These are phyloP conservation scores for Drosophila anceps DNA, from an alignment of 2,888 invertebrate species.

Conservation along the genomic window DNA sequence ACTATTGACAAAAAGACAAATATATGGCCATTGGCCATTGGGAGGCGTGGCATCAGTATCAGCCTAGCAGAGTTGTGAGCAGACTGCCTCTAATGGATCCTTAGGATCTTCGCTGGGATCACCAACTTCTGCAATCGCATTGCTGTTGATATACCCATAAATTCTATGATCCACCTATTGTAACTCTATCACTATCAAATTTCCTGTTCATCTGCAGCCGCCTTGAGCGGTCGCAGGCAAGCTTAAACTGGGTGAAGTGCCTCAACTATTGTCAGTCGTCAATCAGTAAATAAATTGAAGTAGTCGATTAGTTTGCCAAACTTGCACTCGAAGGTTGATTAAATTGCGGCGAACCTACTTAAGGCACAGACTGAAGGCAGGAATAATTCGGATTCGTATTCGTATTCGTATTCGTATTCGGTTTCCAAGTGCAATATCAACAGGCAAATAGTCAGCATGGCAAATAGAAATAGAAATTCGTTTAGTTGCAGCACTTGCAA, in stretches of 20 bases:
- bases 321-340: constrained; percentile 10
- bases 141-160: background rate
- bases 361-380: background rate
- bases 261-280: background rate
- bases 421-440: constrained; percentile 64
- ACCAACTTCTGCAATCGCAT: background rate
- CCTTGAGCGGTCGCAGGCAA: background rate
- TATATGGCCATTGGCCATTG: too few species aligned
- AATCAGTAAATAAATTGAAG: background rate
- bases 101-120: too few species aligned
- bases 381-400: constrained; percentile 30
- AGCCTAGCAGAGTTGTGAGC: too few species aligned
- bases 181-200: background rate
- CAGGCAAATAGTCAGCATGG: constrained; percentile 60
- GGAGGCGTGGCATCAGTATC: too few species aligned
- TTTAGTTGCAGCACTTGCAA: constrained; percentile 66
- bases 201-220: background rate
- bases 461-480: constrained; percentile 77
- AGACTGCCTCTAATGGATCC: too few species aligned
- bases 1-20: too few species aligned
- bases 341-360: constrained; percentile 17
- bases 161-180: background rate
- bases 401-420: too few species aligned
- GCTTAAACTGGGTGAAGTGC: too few species aligned
- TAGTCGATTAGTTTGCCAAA: constrained; percentile 5